A percentile compares a stretch with the other conserved stretches of the same genome.
Conservation (phyloP, 2,797 vertebrate species). For the Zenarchopterus dispar region DNA sequence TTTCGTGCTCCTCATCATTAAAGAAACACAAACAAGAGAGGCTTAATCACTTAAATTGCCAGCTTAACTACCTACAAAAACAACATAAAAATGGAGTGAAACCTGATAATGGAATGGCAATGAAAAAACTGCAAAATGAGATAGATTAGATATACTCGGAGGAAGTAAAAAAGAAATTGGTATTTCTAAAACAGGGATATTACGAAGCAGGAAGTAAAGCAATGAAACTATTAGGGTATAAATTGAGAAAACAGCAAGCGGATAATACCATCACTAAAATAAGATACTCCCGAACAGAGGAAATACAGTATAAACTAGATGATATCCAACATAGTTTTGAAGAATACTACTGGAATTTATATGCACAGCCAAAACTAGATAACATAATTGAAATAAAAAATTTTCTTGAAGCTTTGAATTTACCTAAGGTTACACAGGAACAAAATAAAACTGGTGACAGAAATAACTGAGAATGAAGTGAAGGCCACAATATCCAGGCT, state of each 20-base stretch:
- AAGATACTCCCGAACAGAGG: background rate
- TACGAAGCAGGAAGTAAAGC: background rate
- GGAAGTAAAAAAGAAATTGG: background rate
- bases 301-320: too few species aligned
- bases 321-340: background rate
- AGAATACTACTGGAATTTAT: background rate
- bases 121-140: background rate
- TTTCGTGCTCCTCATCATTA: background rate
- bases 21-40: background rate
- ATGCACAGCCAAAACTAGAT: background rate
- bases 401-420: background rate
- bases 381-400: background rate
- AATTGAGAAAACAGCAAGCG: background rate
- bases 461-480: background rate
- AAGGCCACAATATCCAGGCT: background rate
- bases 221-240: background rate
- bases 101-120: background rate
- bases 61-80: background rate
- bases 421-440: background rate
- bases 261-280: background rate
- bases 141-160: background rate
- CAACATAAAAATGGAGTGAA: background rate
- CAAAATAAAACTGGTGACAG: background rate
- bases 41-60: background rate
- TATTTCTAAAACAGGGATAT: slow-evolving; percentile 1